phyloP scores from a whole-genome alignment of 2,113 vertebrate species.

The Cygnus atratus region DNA sequence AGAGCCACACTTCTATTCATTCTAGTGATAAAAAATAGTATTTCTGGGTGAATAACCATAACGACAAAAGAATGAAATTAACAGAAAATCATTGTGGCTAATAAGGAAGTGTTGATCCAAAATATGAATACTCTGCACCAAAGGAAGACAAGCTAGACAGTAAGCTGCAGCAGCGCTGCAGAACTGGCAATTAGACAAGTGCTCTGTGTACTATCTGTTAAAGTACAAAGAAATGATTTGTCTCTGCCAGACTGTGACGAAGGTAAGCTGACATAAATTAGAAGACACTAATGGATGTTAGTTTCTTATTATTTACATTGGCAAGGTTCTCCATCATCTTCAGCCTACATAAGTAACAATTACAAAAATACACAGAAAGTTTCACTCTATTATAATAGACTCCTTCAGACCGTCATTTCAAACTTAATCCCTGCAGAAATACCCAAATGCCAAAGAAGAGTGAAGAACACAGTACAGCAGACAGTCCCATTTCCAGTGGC shows the following conservation, averaged over 20 bases:
- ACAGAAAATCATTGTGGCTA: conserved; percentile 27
- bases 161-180: not conserved
- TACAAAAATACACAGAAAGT: not conserved
- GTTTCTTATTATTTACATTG: conserved; percentile 62
- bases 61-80: conserved; percentile 41
- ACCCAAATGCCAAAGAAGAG: not conserved
- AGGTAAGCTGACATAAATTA: conserved; percentile 70
- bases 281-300: conserved; percentile 53
- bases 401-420: not conserved
- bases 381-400: not conserved
- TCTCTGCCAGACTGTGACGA: conserved; percentile 67
- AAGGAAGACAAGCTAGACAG: conserved; percentile 59
- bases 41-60: conserved; percentile 28
- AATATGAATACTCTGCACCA: conserved; percentile 47
- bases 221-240: conserved; percentile 73
- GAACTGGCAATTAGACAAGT: conserved; percentile 72
- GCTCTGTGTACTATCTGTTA: conserved; percentile 54
- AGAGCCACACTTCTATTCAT: not conserved
- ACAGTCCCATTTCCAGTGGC: not conserved
- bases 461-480: not conserved
- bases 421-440: not conserved
- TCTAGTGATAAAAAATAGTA: conserved; percentile 19
- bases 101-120: conserved; percentile 56
- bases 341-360: not conserved
- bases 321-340: conserved; percentile 42